Conservation (phyloP, 2,888 invertebrate genomes). For the Trissonchulus sp. region DNA sequence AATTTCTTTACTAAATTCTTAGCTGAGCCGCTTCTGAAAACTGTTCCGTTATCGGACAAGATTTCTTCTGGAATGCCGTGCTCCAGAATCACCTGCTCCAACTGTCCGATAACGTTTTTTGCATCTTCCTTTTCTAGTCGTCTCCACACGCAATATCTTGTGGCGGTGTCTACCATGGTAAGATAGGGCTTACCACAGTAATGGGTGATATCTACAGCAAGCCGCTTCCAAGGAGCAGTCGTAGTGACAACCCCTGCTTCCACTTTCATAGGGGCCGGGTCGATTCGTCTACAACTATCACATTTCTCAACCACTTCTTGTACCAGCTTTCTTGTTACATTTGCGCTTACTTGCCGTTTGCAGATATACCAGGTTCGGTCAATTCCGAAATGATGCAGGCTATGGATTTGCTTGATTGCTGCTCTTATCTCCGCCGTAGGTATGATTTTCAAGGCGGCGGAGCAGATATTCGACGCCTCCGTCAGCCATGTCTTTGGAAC, state of each 20-base stretch:
- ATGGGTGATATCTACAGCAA: conserved; percentile 19
- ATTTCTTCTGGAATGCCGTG: conserved; percentile 12
- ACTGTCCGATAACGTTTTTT: not conserved
- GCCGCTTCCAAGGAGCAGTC: not conserved
- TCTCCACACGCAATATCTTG: conserved; percentile 18
- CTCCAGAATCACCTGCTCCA: conserved; percentile 6
- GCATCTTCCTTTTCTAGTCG: not conserved
- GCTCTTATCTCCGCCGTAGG: not conserved
- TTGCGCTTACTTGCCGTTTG: not conserved
- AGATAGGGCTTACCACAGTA: conserved; percentile 18
- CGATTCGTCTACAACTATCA: conserved; percentile 18
- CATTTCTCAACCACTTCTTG: conserved; percentile 17
- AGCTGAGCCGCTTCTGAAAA: not conserved
- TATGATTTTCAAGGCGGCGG: not conserved
- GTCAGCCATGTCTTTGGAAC: conserved; percentile 19
- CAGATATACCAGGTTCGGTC: conserved; percentile 12
- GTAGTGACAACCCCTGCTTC: not conserved
- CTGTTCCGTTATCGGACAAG: conserved; percentile 15
- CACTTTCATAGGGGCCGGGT: not conserved
- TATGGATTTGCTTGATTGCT: conserved; percentile 3
- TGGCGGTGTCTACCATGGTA: conserved; percentile 15
- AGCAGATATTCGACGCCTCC: not conserved
- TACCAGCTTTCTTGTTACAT: conserved; percentile 2
- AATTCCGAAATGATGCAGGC: conserved; percentile 5
- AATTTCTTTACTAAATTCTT: not conserved